A percentile compares a stretch with the other conserved stretches of the same genome.
These are phyloP conservation scores for Aphelinus certus DNA, from an alignment of 1,140 invertebrate species.

Conservation along the genomic window DNA sequence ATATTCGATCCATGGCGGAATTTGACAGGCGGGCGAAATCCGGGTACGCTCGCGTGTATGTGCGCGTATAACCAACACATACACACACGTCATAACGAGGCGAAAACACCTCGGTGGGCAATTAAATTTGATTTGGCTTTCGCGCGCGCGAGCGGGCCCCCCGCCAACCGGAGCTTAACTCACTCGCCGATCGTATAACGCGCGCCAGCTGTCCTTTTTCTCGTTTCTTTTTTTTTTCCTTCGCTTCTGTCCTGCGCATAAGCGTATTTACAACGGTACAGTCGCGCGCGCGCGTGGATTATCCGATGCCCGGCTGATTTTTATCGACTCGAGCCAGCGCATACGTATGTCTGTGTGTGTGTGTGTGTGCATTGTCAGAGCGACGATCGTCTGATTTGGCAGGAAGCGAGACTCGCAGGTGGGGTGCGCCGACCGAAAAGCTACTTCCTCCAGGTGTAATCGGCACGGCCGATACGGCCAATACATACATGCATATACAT, in stretches of 20 bases:
- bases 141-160: background rate
- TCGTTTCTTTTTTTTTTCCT: slow-evolving; percentile 32
- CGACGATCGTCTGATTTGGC: too few species aligned
- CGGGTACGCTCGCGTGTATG: too few species aligned
- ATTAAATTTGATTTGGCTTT: slow-evolving; percentile 19
- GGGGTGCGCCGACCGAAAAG: slow-evolving; percentile 38
- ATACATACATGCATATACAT: slow-evolving; percentile 10
- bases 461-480: slow-evolving; percentile 43
- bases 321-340: too few species aligned
- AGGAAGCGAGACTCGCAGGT: background rate
- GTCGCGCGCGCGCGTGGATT: background rate
- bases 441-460: slow-evolving; percentile 42
- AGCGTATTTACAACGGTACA: slow-evolving; percentile 19
- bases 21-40: too few species aligned
- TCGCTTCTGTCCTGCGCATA: slow-evolving; percentile 12
- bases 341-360: too few species aligned
- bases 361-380: too few species aligned
- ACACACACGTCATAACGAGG: too few species aligned
- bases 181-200: slow-evolving; percentile 31
- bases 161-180: slow-evolving; percentile 41
- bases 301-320: background rate
- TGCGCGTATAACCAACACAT: too few species aligned
- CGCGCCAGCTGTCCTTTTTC: slow-evolving; percentile 14
- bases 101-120: background rate
- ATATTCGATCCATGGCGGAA: too few species aligned